Percentiles rank a stretch among this genome's conserved stretches.
Conservation (phyloP, 1,140 invertebrate species). For the Drosophila simulans region DNA sequence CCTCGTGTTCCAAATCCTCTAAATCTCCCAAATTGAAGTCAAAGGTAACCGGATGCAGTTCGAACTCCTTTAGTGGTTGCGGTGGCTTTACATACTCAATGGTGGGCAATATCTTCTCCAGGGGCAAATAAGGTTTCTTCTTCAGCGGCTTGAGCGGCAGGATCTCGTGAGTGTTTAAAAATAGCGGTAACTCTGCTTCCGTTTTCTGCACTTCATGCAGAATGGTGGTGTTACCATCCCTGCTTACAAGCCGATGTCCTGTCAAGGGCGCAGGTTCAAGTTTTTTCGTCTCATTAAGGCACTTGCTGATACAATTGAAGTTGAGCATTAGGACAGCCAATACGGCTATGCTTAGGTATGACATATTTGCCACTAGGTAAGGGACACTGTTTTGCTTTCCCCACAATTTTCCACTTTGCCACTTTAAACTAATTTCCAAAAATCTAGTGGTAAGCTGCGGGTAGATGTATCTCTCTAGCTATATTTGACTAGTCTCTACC, state of each 20-base stretch:
- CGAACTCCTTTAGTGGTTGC: constrained; percentile 69
- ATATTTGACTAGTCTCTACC: constrained; percentile 13
- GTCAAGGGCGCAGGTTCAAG: constrained; percentile 13
- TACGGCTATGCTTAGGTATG: constrained; percentile 14
- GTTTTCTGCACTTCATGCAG: constrained; percentile 65
- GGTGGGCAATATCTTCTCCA: constrained; percentile 66
- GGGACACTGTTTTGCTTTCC: background rate
- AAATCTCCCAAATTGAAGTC: constrained; percentile 81
- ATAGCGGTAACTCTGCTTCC: constrained; percentile 47
- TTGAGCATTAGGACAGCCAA: constrained; percentile 29
- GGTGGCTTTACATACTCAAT: constrained; percentile 71
- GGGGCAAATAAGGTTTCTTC: constrained; percentile 71
- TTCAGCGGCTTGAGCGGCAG: constrained; percentile 70
- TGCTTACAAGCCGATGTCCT: constrained; percentile 26
- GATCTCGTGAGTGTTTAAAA: constrained; percentile 70
- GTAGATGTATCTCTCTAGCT: constrained; percentile 1
- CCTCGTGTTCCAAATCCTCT: constrained; percentile 76
- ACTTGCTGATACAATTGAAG: background rate
- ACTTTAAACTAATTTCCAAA: background rate
- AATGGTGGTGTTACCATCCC: constrained; percentile 75
- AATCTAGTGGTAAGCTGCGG: background rate
- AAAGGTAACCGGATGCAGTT: constrained; percentile 78
- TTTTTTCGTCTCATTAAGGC: constrained; percentile 5
- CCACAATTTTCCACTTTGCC: background rate
- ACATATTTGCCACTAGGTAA: constrained; percentile 11